Conservation (phyloP, 2,113 vertebrate species). For the Ursus arctos region DNA sequence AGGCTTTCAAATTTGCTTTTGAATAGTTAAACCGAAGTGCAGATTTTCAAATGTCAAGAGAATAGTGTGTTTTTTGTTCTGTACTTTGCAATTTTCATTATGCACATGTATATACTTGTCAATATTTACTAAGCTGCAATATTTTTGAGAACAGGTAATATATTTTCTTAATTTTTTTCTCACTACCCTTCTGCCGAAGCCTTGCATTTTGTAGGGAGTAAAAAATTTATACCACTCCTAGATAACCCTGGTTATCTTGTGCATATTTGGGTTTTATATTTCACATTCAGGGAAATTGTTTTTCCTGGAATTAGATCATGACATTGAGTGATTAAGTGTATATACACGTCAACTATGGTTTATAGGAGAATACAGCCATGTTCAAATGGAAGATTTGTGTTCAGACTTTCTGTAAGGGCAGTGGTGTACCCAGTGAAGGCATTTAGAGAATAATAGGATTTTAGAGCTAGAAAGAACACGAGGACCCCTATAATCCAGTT, state of each 20-base stretch:
- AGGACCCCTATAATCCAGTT: background rate
- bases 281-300: slow-evolving; percentile 40
- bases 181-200: background rate
- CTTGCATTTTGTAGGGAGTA: background rate
- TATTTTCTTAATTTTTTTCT: slow-evolving; percentile 45
- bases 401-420: background rate
- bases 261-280: slow-evolving; percentile 11
- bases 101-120: slow-evolving; percentile 17
- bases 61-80: slow-evolving; percentile 42
- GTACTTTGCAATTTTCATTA: slow-evolving; percentile 32
- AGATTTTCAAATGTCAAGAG: slow-evolving; percentile 65
- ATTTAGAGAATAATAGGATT: slow-evolving; percentile 11
- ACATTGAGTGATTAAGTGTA: slow-evolving; percentile 42
- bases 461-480: background rate
- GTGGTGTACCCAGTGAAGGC: background rate
- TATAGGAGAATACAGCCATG: background rate
- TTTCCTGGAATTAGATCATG: slow-evolving; percentile 63
- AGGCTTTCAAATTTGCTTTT: slow-evolving; percentile 65
- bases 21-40: slow-evolving; percentile 66
- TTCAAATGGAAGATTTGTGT: slow-evolving; percentile 16
- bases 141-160: slow-evolving; percentile 13
- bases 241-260: slow-evolving; percentile 12
- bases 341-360: background rate
- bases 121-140: slow-evolving; percentile 56
- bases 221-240: background rate